A percentile compares a stretch with the other conserved stretches of the same genome.
These are phyloP conservation scores for Pycnonotus jocosus DNA, from an alignment of 2,113 vertebrate species.

Conservation along the genomic window DNA sequence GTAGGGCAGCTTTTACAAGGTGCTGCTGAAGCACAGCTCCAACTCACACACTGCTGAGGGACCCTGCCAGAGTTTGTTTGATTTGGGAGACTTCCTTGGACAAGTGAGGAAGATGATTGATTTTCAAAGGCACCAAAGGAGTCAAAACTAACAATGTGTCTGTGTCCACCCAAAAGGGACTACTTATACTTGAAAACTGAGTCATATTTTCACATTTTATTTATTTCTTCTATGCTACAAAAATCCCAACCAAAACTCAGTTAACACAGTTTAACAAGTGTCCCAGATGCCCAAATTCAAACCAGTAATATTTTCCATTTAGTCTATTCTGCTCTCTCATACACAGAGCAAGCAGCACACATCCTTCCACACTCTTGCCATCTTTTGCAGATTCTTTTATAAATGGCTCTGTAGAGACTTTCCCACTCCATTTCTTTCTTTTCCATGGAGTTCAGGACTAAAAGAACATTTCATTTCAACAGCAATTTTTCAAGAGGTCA, in stretches of 20 bases:
- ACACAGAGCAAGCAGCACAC: background rate
- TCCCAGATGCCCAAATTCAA: background rate
- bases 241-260: background rate
- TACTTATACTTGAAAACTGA: background rate
- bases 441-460: background rate
- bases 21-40: background rate
- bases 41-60: background rate
- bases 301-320: background rate
- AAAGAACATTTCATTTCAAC: background rate
- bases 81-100: background rate
- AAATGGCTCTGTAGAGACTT: background rate
- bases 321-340: background rate
- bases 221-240: background rate
- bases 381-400: background rate
- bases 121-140: background rate
- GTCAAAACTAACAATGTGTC: background rate
- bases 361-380: background rate
- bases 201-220: background rate
- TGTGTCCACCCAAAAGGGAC: background rate
- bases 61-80: background rate
- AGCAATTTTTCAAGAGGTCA: background rate
- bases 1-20: background rate
- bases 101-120: background rate
- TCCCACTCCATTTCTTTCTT: background rate
- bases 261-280: background rate